phyloP scores from a whole-genome alignment of 2,888 invertebrate species.

The Scelioninae gen. 1 region DNA sequence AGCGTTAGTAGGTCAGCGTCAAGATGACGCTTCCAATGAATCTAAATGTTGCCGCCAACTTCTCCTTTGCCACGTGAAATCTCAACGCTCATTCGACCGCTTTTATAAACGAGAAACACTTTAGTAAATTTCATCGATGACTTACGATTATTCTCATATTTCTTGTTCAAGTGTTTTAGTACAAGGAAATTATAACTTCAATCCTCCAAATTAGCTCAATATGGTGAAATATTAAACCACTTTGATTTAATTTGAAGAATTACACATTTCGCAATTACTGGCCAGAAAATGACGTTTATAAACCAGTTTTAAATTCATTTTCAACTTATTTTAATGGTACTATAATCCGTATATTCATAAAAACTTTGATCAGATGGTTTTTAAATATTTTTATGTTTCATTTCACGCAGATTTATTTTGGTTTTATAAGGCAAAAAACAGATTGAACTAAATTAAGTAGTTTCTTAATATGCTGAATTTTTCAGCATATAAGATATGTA shows the following conservation, averaged over 20 bases:
- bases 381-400: too few species aligned
- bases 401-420: too few species aligned
- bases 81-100: conserved; percentile 48
- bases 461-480: too few species aligned
- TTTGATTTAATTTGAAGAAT: neutral
- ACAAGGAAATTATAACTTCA: neutral
- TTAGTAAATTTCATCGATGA: conserved; percentile 11
- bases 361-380: too few species aligned
- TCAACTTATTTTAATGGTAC: neutral
- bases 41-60: conserved; percentile 71
- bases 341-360: neutral
- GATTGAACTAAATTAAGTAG: too few species aligned
- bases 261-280: neutral
- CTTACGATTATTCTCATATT: too few species aligned
- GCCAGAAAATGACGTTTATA: neutral
- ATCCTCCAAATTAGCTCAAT: neutral
- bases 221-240: neutral
- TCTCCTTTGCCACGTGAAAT: conserved; percentile 45
- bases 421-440: neutral
- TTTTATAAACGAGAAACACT: conserved; percentile 22
- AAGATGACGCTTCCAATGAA: conserved; percentile 74
- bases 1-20: conserved; percentile 79
- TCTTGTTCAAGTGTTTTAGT: conserved; percentile 3
- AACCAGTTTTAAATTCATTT: neutral
- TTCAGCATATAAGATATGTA: too few species aligned